Evolutionary conservation across 1,140 invertebrate species (phyloP), one percentile per base, ranked within the genome.

Genomic region (Ceratitis capitata): DNA sequence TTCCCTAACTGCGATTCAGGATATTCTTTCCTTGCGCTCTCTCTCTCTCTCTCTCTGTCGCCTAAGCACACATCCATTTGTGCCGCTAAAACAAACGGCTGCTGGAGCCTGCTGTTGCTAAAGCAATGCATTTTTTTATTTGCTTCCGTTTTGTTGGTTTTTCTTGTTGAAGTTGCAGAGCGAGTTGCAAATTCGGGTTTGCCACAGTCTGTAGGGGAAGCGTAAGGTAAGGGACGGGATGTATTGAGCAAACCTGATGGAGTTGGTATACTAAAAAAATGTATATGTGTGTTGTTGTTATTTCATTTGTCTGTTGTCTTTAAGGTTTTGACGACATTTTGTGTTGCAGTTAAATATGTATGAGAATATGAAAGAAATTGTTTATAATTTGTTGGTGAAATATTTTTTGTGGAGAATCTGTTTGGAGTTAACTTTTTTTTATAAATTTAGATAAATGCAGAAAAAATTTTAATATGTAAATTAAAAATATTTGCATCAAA

Each of bases 181-280:
- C 69, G 69, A 78, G 69, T 78, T 78, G n/a, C 69, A 78, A 78
- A 78, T 78, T 78, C 69, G 39, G 9, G 69, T 78, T 78, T 78
- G 23, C 35, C 69, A 78, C n/a, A 78, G 69, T 78, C 69, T 78
- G 69, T 78, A 42, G 69, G 42, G 35, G 69, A 78, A 78, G 69
- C 35, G 69, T 45, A 23, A 45, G 23, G 69, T 78, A 78, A 39
- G 42, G 26, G 69, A n/a, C 4, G 51, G 19, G n/a, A n/a, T n/a
- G n/a, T n/a, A n/a, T n/a, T 4, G 51, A 16, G 10, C 35, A 39
- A 4, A 78, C 19, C 10, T n/a, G 39, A 9, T 78, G 69, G 39
- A 78, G 69, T 78, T 78, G 69, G 69, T 78, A 78, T 78, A 42
- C 35, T 9, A 47, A 78, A 45, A 39, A 10, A 2, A 29, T 42